A percentile compares a stretch with the other conserved stretches of the same genome.
These are phyloP conservation scores for Cariama cristata DNA, from an alignment of 2,113 vertebrate genomes.

Conservation along the genomic window DNA sequence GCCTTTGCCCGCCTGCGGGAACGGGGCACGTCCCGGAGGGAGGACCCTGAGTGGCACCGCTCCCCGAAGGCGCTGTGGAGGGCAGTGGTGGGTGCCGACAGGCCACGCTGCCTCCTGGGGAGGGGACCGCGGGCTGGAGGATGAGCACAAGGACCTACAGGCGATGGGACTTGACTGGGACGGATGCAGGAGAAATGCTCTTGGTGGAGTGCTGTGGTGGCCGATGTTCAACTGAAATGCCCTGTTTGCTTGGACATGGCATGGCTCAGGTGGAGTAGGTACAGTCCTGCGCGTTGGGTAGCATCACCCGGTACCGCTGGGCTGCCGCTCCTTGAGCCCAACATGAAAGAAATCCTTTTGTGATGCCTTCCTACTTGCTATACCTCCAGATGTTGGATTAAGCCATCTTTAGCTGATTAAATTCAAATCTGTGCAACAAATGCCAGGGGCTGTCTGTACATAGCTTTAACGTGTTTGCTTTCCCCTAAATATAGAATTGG, in stretches of 20 bases:
- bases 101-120: accelerated
- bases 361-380: background rate
- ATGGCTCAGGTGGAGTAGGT: background rate
- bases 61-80: accelerated
- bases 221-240: accelerated
- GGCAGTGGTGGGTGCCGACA: accelerated
- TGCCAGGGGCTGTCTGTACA: background rate
- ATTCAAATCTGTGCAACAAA: background rate
- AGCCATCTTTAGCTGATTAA: constrained; percentile 23
- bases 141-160: accelerated
- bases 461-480: background rate
- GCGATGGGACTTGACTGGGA: accelerated
- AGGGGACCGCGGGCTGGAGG: background rate
- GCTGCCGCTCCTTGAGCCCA: background rate
- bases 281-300: background rate
- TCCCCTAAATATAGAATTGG: background rate
- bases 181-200: background rate
- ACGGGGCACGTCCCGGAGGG: accelerated
- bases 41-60: accelerated
- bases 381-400: background rate
- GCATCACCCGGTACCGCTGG: background rate
- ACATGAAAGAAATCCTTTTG: background rate
- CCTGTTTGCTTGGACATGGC: accelerated
- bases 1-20: background rate
- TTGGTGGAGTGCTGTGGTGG: accelerated